Evolutionary conservation across 2,888 invertebrate species (phyloP).

Genomic region (Liposcelis brunnea): DNA sequence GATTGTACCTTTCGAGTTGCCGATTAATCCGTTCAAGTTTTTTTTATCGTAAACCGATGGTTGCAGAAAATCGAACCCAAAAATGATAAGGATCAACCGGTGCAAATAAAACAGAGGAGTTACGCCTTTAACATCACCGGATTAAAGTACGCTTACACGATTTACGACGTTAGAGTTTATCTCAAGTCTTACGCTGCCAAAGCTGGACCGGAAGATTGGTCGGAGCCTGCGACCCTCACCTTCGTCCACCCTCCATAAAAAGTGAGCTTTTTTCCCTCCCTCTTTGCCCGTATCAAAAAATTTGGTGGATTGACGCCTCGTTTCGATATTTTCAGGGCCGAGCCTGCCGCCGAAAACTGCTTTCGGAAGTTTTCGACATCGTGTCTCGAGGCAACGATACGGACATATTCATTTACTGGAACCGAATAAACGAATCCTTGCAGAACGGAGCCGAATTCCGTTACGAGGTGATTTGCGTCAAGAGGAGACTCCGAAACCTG

Average conservation of each 20-base stretch:
- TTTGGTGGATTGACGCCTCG: too few relatives aligned
- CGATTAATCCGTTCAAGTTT: neutral
- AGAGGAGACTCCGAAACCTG: constrained; percentile 24
- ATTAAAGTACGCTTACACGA: constrained; percentile 44
- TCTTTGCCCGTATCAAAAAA: too few relatives aligned
- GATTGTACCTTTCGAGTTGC: constrained; percentile 11
- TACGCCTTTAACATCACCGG: constrained; percentile 29
- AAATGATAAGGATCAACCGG: constrained; percentile 8
- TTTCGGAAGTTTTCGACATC: constrained; percentile 54
- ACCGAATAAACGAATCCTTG: constrained; percentile 45
- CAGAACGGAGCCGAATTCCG: constrained; percentile 58
- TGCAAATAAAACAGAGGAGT: constrained; percentile 9
- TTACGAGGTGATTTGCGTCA: constrained; percentile 39
- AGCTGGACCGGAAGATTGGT: constrained; percentile 43
- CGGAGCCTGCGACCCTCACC: constrained; percentile 39
- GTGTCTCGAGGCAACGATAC: constrained; percentile 25
- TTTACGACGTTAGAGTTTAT: constrained; percentile 55
- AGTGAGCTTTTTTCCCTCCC: constrained; percentile 18
- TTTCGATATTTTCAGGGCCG: too few relatives aligned
- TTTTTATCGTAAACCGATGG: constrained; percentile 3
- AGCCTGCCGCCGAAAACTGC: constrained; percentile 45
- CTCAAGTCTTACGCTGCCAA: constrained; percentile 38
- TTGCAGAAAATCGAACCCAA: constrained; percentile 9
- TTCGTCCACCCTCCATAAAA: constrained; percentile 36
- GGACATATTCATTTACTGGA: constrained; percentile 61